Base-by-base conservation (phyloP, 2,888 invertebrate genomes). In the Nysson spinosus region DNA sequence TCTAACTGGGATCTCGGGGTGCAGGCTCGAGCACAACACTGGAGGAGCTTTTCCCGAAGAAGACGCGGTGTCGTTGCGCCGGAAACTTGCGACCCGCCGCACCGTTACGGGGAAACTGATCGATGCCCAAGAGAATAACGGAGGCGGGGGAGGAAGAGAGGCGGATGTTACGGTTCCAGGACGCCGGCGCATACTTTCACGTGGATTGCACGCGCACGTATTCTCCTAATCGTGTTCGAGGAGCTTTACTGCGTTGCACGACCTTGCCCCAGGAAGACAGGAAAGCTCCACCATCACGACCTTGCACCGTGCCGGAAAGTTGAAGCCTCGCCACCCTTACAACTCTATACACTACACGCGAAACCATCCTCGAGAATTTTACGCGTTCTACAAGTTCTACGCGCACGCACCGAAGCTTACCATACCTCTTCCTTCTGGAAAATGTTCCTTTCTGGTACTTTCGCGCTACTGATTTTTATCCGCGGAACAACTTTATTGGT, bases 111-210 rank as follows among this genome's bases (percentile, higher is more conserved):
- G 65, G 68, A 66, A 43, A 67, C 72, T 77, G 79, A 79, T 80
- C 78, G 78, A 79, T 80, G 72, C 76, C 67, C 64, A 67, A 78
- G 77, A 69, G 81, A 75, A 77, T 71, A 70, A 69, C 61, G 54
- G 37, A 51, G 43, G 20, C 12, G 2, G 46, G 52, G 55, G 68
- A 44, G 60, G 60, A 50, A 73, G 72, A 61, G 72, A 68, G 72
- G 61, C 62, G 58, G 51, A 57, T 61, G 66, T 64, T 46, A 37
- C 61, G 63, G 57, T 51, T 58, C 54, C 61, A 72, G 70, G 69
- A 80, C 80, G 79, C 79, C 81, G 77, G 79, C 78, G 80, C 80
- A 69, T 64, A 65, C 61, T 76, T 75, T 76, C 73, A 78, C 69
- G 76, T 71, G 74, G 70, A 73, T 70, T 63, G 61, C 77, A 64